A percentile compares a stretch with the other conserved stretches of the same genome.
phyloP scores from a whole-genome alignment of 1,140 invertebrate genomes.

The Mizuhopecten yessoensis region DNA sequence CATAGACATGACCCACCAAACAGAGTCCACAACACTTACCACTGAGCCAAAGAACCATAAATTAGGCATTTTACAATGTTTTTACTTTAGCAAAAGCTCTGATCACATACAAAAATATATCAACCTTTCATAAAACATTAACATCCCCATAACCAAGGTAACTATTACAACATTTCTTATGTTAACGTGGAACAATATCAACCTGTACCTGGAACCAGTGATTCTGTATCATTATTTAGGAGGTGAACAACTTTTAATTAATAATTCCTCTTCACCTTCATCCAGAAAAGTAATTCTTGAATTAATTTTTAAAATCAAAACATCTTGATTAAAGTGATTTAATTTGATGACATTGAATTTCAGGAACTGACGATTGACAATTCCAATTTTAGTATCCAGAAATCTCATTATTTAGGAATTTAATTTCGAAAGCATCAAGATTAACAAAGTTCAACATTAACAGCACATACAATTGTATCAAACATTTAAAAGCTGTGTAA shows the following conservation, averaged over 20 bases:
- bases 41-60: neutral
- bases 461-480: neutral
- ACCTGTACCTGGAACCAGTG: too few relatives aligned
- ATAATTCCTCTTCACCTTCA: too few relatives aligned
- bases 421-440: neutral
- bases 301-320: too few relatives aligned
- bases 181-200: too few relatives aligned
- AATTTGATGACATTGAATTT: too few relatives aligned
- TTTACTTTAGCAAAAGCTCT: neutral
- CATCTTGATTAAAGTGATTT: too few relatives aligned
- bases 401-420: too few relatives aligned
- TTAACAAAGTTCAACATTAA: neutral
- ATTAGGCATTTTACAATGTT: neutral
- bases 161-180: neutral
- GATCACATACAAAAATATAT: neutral
- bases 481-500: constrained; percentile 13
- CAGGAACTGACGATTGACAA: too few relatives aligned
- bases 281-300: too few relatives aligned
- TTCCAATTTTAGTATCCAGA: too few relatives aligned
- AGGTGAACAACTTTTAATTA: too few relatives aligned
- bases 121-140: neutral
- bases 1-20: neutral
- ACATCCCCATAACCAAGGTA: neutral
- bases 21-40: neutral
- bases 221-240: too few relatives aligned